Conservation (phyloP, 2,797 vertebrate species). For the Alfaro cultratus region DNA sequence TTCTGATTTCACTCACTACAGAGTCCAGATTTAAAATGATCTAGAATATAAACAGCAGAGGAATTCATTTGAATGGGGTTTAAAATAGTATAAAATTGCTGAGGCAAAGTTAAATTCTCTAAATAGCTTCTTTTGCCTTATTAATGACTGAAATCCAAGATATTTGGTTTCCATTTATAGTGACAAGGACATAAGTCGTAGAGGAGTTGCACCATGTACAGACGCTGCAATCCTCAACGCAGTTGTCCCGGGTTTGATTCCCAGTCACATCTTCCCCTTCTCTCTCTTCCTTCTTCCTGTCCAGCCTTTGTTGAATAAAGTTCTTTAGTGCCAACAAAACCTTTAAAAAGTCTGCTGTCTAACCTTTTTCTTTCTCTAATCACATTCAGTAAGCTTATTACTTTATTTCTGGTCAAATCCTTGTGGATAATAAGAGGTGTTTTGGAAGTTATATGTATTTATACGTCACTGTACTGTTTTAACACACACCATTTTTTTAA, state of each 20-base stretch:
- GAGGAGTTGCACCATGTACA: no score
- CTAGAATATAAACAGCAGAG: neutral
- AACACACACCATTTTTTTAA: neutral
- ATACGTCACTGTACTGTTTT: neutral
- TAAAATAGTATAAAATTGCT: neutral
- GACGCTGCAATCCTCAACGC: no score
- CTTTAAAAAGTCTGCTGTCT: neutral
- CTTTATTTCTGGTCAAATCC: neutral
- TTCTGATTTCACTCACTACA: conserved; percentile 15
- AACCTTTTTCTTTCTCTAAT: neutral
- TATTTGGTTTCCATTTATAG: neutral
- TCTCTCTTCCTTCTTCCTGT: no score
- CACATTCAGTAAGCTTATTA: neutral
- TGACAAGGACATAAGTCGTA: neutral
- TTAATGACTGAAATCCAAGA: neutral
- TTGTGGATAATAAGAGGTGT: neutral
- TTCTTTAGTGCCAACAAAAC: no score
- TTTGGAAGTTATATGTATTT: no score
- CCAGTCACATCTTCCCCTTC: no score
- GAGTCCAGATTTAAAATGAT: conserved; percentile 1
- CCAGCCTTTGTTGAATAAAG: no score
- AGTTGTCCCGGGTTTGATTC: no score
- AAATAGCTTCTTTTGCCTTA: neutral
- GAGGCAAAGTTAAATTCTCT: neutral
- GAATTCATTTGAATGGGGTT: neutral